These are phyloP conservation scores for Philypnodon macrostomus DNA, from an alignment of 2,797 vertebrate genomes.

Conservation along the genomic window DNA sequence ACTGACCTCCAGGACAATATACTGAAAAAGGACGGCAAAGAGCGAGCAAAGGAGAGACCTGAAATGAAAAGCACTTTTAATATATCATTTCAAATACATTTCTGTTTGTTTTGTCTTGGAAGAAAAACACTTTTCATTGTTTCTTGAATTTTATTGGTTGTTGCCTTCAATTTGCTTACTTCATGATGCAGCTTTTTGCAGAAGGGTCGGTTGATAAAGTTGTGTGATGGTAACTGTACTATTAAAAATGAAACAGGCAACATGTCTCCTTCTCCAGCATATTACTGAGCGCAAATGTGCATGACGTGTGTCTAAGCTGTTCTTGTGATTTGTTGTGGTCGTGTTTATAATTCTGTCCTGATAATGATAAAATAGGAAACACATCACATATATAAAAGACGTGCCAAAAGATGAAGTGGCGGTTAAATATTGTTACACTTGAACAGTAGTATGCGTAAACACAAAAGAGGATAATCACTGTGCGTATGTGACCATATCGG, in stretches of 20 bases:
- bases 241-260: constrained; percentile 85
- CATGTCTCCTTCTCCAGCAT: constrained; percentile 78
- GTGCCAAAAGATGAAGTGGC: constrained; percentile 38
- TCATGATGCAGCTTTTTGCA: constrained; percentile 83
- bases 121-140: constrained; percentile 73
- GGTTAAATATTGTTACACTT: constrained; percentile 44
- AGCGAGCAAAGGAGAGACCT: constrained; percentile 79
- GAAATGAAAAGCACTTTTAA: constrained; percentile 88
- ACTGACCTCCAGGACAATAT: constrained; percentile 83
- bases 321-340: constrained; percentile 7
- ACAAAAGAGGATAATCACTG: constrained; percentile 42
- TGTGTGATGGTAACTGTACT: constrained; percentile 86
- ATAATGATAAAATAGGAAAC: constrained; percentile 1
- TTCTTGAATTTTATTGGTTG: constrained; percentile 84
- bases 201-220: constrained; percentile 83
- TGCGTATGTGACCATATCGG: constrained; percentile 78
- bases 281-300: constrained; percentile 63
- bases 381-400: constrained; percentile 30
- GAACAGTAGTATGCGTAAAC: constrained; percentile 37
- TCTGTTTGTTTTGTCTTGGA: constrained; percentile 84
- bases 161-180: constrained; percentile 83
- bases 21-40: constrained; percentile 77
- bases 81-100: constrained; percentile 88
- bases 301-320: background rate
- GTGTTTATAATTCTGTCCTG: constrained; percentile 10